Conservation (phyloP, 2,797 vertebrate genomes). For the Danionella dracula region DNA sequence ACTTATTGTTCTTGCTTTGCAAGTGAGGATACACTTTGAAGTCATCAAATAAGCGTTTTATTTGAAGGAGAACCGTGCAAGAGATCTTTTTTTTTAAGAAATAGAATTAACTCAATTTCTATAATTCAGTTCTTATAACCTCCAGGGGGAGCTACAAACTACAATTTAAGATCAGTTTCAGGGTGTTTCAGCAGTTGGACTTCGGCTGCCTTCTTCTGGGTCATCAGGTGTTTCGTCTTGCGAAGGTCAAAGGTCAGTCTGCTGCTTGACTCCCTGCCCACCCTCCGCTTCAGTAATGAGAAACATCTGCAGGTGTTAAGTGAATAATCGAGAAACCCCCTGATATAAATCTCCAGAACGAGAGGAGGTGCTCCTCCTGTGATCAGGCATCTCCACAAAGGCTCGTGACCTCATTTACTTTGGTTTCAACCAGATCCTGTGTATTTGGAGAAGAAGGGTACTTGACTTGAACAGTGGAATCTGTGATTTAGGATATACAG, state of each 20-base stretch:
- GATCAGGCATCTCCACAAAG: not conserved
- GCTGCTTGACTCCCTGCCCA: conserved; percentile 29
- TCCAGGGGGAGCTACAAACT: conserved; percentile 43
- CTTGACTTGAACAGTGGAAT: conserved; percentile 1
- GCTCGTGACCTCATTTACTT: not conserved
- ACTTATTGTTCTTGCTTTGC: no score
- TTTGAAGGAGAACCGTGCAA: no score
- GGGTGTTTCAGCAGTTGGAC: no score
- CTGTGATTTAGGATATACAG: conserved; percentile 44
- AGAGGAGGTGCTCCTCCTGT: conserved; percentile 12
- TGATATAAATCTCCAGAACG: conserved; percentile 33
- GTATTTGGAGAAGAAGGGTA: conserved; percentile 1
- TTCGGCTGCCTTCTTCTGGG: conserved; percentile 8
- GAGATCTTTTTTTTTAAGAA: no score
- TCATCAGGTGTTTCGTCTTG: conserved; percentile 44
- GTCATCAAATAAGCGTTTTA: no score
- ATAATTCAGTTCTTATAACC: not conserved
- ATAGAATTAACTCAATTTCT: no score
- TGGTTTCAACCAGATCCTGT: not conserved
- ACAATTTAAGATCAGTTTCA: not conserved
- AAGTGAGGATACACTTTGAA: no score
- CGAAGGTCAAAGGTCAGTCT: conserved; percentile 29
- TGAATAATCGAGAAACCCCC: not conserved
- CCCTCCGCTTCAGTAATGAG: conserved; percentile 36
- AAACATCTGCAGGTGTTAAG: conserved; percentile 44